Evolutionary conservation across 2,113 vertebrate genomes (phyloP).

Genomic region (Scomber japonicus): DNA sequence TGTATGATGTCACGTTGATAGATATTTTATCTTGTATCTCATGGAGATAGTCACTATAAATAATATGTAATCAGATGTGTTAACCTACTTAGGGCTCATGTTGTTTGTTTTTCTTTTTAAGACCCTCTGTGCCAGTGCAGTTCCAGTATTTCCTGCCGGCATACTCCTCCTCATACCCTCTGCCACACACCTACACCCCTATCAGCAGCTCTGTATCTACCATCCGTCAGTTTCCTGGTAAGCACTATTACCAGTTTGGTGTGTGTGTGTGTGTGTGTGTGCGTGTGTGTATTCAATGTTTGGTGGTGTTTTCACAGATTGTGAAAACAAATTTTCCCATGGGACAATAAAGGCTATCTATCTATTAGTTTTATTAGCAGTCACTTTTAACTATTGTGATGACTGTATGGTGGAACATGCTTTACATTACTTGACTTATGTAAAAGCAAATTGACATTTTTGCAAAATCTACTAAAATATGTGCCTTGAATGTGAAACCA

Average conservation of each 20-base stretch:
- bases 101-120: conserved; percentile 57
- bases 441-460: background rate
- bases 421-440: background rate
- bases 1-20: no score
- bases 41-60: no score
- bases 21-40: no score
- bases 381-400: background rate
- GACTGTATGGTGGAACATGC: background rate
- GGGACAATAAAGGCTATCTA: no score
- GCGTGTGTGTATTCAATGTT: no score
- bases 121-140: conserved; percentile 94
- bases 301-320: no score
- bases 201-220: conserved; percentile 97
- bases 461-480: background rate
- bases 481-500: background rate
- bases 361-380: background rate
- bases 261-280: no score
- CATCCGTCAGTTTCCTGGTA: conserved; percentile 97
- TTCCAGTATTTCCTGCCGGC: conserved; percentile 97
- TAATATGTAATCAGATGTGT: no score
- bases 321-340: no score
- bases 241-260: conserved; percentile 10
- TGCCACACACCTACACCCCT: conserved; percentile 96
- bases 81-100: conserved; percentile 15
- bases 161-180: conserved; percentile 92